Evolutionary conservation across 2,888 invertebrate species (phyloP).

Genomic region (Cantharis rufa): DNA sequence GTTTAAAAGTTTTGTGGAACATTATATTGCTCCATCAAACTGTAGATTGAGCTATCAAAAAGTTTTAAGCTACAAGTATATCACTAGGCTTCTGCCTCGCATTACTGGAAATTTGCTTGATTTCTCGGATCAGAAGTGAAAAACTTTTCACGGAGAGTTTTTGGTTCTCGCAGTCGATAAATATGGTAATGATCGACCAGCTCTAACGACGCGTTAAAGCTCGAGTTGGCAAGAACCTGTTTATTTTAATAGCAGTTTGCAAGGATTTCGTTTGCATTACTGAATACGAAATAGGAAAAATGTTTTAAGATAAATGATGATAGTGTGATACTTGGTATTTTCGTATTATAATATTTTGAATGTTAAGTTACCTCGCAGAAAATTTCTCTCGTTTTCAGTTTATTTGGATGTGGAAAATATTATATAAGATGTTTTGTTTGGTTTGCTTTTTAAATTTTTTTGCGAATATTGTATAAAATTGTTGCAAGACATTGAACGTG

Average conservation of each 20-base stretch:
- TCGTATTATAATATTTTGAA: not conserved
- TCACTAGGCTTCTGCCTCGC: slow-evolving; percentile 32
- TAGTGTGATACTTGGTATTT: slow-evolving; percentile 3
- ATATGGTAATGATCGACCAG: slow-evolving; percentile 48
- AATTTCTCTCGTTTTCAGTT: not conserved
- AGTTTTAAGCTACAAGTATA: slow-evolving; percentile 34
- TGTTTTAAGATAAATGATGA: slow-evolving; percentile 20
- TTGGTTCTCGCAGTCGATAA: slow-evolving; percentile 44
- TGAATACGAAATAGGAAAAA: slow-evolving; percentile 27
- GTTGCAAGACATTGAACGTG: slow-evolving; percentile 10
- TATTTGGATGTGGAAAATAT: not conserved
- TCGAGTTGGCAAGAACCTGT: slow-evolving; percentile 43
- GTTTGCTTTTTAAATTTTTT: not conserved
- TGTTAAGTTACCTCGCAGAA: not conserved
- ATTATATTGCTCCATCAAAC: slow-evolving; percentile 47
- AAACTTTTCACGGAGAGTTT: slow-evolving; percentile 41
- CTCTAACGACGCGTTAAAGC: slow-evolving; percentile 40
- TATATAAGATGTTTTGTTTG: not conserved
- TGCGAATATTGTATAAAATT: not conserved
- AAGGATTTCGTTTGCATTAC: slow-evolving; percentile 20
- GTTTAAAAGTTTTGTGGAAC: slow-evolving; percentile 48
- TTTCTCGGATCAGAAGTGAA: slow-evolving; percentile 44
- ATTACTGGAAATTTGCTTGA: slow-evolving; percentile 48
- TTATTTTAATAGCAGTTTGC: slow-evolving; percentile 44
- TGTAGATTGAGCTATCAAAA: slow-evolving; percentile 41